phyloP scores from a whole-genome alignment of 1,140 invertebrate species.

The Triops cancriformis region DNA sequence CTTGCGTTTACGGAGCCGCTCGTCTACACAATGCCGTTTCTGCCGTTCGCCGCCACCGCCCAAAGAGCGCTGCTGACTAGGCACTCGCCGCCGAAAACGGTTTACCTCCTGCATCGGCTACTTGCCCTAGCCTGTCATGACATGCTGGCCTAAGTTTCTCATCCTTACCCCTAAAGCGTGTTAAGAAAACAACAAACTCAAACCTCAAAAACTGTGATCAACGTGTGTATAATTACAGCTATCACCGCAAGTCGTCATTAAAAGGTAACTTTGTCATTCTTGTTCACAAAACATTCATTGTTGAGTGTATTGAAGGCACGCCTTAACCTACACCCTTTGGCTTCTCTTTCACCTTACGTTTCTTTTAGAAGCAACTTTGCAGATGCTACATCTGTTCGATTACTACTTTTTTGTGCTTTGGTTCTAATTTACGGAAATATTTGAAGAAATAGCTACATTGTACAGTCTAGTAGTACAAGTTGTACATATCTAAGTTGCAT shows the following conservation, averaged over 20 bases:
- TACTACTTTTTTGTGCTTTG: too few relatives aligned
- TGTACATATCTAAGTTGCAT: too few relatives aligned
- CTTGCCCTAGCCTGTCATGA: conserved; percentile 1
- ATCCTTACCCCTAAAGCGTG: not conserved
- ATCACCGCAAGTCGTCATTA: too few relatives aligned
- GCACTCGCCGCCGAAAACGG: not conserved
- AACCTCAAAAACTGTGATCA: not conserved
- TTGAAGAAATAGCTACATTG: too few relatives aligned
- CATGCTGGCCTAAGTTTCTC: not conserved
- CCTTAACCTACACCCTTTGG: conserved; percentile 7
- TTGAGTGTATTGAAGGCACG: not conserved
- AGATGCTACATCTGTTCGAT: too few relatives aligned
- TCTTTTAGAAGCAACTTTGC: too few relatives aligned
- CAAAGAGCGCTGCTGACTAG: not conserved
- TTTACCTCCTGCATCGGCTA: conserved; percentile 12
- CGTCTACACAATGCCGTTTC: not conserved
- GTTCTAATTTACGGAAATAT: too few relatives aligned
- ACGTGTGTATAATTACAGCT: not conserved
- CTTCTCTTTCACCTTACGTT: not conserved
- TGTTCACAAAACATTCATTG: too few relatives aligned
- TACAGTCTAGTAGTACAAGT: too few relatives aligned
- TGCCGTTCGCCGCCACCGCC: not conserved
- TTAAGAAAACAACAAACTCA: not conserved
- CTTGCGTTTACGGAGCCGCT: not conserved
- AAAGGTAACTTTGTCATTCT: too few relatives aligned